Evolutionary conservation across 1,140 invertebrate species (phyloP), one percentile per base, ranked within the genome.

Genomic region (Helicoverpa zea): DNA sequence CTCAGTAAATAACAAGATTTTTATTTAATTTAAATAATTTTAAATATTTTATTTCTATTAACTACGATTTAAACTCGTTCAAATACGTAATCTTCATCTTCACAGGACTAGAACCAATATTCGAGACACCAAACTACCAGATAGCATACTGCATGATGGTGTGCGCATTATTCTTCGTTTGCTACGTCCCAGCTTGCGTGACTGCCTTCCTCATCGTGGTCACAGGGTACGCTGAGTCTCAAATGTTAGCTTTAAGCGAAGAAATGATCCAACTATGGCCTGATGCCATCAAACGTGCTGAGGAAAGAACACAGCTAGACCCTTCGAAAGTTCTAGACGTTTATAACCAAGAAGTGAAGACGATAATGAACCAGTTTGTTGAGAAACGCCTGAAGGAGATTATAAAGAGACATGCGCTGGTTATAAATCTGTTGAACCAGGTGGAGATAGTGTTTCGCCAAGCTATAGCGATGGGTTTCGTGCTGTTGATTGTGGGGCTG

Each of bases 401-500:
- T 29, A 51, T 74, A 2, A 30, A 29, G 43, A 54, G 72, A 12
- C 56, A 74, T 30, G 52, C 35, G 1, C 58, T 18, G 43, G 56
- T 74, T 0, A 74, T 59, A 16, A 58, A 74, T 74, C 14, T 54
- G 63, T 47, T 83, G 18, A 58, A 59, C 12, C 29, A 61, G 30
- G 52, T 73, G 14, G 66, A 85, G 68, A 75, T 59, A 11, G 66
- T 88, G 12, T 88, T 87, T 49, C 72, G 81, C 43, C 76, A 68
- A 23, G 75, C 80, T 3, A 82, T 85, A 16, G 84, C 86, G 13
- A 29, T 86, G 1, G 89, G 90, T 51, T 90, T 87, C 47, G n/a
- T 78, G 12, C 58, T 87, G 11, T 52, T 90, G 11, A 82, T 72
- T 1, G 30, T 84, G 12, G 84, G 81, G 30, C 76, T 91, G 0